Evolutionary conservation across 2,113 vertebrate species (phyloP).

Genomic region (Oxyura jamaicensis): DNA sequence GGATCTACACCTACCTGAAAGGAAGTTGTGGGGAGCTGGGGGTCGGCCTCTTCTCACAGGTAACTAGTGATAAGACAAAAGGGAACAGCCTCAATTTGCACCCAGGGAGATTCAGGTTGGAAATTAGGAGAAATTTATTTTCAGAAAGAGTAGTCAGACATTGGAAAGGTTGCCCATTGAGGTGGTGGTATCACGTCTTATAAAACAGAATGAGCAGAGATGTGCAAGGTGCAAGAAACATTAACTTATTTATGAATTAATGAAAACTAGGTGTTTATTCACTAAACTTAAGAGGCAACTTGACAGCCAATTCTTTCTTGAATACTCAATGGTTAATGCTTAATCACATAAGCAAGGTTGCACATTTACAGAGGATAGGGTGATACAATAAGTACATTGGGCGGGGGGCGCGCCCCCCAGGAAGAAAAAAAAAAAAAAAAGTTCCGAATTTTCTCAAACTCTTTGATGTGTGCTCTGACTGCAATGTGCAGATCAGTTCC

Average conservation of each 20-base stretch:
- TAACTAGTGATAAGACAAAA: no score
- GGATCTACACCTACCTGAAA: no score
- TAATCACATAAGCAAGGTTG: not conserved
- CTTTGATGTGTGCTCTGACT: not conserved
- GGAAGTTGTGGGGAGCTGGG: no score
- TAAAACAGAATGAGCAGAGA: not conserved
- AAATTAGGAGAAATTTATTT: no score
- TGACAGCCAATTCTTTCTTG: not conserved
- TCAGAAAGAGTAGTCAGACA: no score
- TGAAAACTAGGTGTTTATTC: not conserved
- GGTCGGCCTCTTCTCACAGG: no score
- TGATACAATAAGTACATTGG: not conserved
- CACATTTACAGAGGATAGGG: not conserved
- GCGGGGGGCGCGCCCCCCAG: not conserved
- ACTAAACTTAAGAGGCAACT: not conserved
- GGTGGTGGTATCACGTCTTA: not conserved
- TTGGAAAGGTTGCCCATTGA: no score
- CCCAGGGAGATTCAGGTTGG: no score
- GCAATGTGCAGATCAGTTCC: not conserved
- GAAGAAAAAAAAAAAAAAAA: not conserved
- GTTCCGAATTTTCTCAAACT: not conserved
- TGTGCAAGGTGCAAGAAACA: not conserved
- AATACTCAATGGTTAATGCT: not conserved
- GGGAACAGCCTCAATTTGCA: no score
- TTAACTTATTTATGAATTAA: conserved; percentile 10